phyloP scores from a whole-genome alignment of 1,140 invertebrate species.

The Macrotrachela quadricornifera region DNA sequence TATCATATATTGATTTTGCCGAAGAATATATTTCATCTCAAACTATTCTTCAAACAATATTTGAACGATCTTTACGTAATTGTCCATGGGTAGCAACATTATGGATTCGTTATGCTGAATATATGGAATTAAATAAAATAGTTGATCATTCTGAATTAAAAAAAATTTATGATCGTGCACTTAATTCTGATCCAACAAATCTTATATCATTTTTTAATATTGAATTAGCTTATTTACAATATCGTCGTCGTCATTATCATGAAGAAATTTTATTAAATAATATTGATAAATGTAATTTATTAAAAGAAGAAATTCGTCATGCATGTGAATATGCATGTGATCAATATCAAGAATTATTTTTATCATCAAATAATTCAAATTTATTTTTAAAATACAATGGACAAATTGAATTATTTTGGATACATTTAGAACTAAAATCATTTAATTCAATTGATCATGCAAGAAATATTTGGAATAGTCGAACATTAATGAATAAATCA shows the following conservation, averaged over 20 bases:
- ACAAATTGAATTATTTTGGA: constrained; percentile 44
- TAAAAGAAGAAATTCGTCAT: no score
- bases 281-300: no score
- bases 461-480: constrained; percentile 48
- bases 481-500: constrained; percentile 41
- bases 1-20: no score
- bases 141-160: no score
- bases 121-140: constrained; percentile 29
- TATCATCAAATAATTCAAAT: neutral
- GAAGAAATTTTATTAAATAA: no score
- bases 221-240: no score
- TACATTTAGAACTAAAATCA: constrained; percentile 28
- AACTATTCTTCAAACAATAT: constrained; percentile 9
- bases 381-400: no score
- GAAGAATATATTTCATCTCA: no score
- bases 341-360: neutral
- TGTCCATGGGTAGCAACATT: constrained; percentile 42
- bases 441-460: constrained; percentile 42
- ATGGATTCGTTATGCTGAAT: constrained; percentile 41
- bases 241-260: no score
- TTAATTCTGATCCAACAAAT: no score
- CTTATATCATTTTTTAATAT: no score
- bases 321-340: neutral
- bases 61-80: constrained; percentile 39
- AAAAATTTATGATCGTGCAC: no score